A percentile compares a stretch with the other conserved stretches of the same genome.
Evolutionary conservation across 2,113 vertebrate genomes (phyloP).

Genomic region (Megalops atlanticus): DNA sequence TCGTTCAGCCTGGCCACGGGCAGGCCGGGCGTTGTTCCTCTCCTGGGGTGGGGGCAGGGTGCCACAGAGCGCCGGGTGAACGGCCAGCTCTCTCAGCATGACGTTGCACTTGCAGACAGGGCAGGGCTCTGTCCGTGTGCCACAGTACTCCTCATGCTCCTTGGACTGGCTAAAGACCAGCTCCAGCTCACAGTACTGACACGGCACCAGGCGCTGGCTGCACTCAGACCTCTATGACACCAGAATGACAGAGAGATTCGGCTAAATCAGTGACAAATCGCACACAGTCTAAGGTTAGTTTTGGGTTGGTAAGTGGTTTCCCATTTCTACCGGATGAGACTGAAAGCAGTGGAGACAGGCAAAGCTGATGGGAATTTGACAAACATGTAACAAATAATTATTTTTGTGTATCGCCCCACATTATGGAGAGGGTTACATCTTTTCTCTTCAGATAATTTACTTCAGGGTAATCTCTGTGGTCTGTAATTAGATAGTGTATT

Average conservation of each 20-base stretch:
- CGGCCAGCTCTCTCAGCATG: constrained; percentile 79
- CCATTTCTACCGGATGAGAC: too few relatives aligned
- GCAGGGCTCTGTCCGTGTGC: constrained; percentile 86
- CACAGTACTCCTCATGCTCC: constrained; percentile 91
- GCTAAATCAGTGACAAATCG: too few relatives aligned
- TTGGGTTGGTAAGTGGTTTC: too few relatives aligned
- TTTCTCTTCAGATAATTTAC: too few relatives aligned
- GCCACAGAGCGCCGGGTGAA: constrained; percentile 80
- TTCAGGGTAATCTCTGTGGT: too few relatives aligned
- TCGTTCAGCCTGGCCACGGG: constrained; percentile 43
- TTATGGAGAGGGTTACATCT: too few relatives aligned
- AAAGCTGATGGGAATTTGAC: too few relatives aligned
- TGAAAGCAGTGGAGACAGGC: too few relatives aligned
- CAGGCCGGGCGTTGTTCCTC: constrained; percentile 54
- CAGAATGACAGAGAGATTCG: not conserved
- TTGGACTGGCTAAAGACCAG: constrained; percentile 77
- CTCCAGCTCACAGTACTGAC: constrained; percentile 89
- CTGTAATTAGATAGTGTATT: too few relatives aligned
- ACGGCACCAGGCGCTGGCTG: constrained; percentile 78
- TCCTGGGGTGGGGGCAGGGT: constrained; percentile 63
- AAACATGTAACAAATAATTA: too few relatives aligned
- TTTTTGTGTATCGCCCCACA: too few relatives aligned
- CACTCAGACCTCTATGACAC: constrained; percentile 76
- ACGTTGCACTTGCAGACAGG: constrained; percentile 78
- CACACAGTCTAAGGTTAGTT: too few relatives aligned